Evolutionary conservation across 2,888 invertebrate species (phyloP).

Genomic region (Diaprepes abbreviatus): DNA sequence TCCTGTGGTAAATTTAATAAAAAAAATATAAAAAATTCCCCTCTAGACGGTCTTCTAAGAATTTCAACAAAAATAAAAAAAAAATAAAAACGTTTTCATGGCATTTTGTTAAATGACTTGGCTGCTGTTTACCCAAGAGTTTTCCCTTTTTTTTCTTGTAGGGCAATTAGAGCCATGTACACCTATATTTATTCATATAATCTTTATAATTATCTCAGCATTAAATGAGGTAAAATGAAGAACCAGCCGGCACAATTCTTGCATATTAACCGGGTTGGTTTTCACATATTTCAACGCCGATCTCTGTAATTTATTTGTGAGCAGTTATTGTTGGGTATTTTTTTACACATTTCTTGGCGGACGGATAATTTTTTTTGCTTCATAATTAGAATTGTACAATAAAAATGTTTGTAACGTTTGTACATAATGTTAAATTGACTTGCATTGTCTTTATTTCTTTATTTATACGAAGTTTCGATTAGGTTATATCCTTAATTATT

Average conservation of each 20-base stretch:
- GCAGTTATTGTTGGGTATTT: constrained; percentile 7
- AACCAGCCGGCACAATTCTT: constrained; percentile 19
- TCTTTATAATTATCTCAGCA: constrained; percentile 35
- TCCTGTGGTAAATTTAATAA: too few species aligned
- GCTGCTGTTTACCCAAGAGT: constrained; percentile 34
- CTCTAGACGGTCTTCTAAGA: background rate
- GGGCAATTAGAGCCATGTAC: constrained; percentile 39
- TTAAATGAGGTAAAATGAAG: constrained; percentile 28
- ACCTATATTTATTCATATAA: constrained; percentile 42
- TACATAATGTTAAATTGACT: too few species aligned
- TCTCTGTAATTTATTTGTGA: constrained; percentile 12
- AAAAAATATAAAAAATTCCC: background rate
- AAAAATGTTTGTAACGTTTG: too few species aligned
- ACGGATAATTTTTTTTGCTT: too few species aligned
- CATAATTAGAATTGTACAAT: too few species aligned
- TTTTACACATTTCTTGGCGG: background rate
- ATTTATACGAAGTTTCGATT: too few species aligned
- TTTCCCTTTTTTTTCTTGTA: constrained; percentile 26
- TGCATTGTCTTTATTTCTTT: too few species aligned
- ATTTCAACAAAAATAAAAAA: background rate
- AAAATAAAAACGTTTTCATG: constrained; percentile 13
- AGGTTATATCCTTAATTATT: too few species aligned
- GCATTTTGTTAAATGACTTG: constrained; percentile 40
- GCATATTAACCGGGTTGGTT: constrained; percentile 28
- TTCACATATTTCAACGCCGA: constrained; percentile 25